A percentile compares a stretch with the other conserved stretches of the same genome.
Conservation (phyloP, 2,888 invertebrate genomes). For the Torymus auratus region DNA sequence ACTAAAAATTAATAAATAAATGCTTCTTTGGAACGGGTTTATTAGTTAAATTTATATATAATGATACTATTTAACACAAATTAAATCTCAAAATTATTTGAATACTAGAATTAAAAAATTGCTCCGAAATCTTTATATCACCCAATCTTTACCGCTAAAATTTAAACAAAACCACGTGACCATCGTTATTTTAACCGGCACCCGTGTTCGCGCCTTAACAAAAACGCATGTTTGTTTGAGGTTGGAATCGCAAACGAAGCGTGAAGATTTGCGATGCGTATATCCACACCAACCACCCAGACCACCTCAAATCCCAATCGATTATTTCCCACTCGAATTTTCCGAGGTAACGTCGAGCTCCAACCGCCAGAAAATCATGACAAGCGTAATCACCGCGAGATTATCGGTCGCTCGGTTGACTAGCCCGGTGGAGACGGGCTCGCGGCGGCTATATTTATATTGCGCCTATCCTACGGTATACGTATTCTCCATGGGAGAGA, state of each 20-base stretch:
- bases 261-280: neutral
- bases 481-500: too few species aligned
- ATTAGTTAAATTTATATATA: too few species aligned
- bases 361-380: neutral
- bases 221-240: conserved; percentile 20
- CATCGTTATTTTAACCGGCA: neutral
- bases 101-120: too few species aligned
- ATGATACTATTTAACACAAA: too few species aligned
- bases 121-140: too few species aligned
- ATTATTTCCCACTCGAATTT: neutral
- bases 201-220: neutral
- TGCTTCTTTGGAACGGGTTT: too few species aligned
- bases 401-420: neutral
- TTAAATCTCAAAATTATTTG: too few species aligned
- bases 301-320: neutral
- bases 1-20: too few species aligned
- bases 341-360: neutral
- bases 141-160: neutral
- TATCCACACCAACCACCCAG: neutral
- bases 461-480: too few species aligned
- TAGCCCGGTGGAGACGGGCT: neutral
- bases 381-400: neutral
- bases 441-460: conserved; percentile 46
- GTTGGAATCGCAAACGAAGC: conserved; percentile 14
- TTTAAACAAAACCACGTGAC: neutral